Conservation (phyloP, 1,140 invertebrate genomes). For the Carcinoscorpius rotundicauda region DNA sequence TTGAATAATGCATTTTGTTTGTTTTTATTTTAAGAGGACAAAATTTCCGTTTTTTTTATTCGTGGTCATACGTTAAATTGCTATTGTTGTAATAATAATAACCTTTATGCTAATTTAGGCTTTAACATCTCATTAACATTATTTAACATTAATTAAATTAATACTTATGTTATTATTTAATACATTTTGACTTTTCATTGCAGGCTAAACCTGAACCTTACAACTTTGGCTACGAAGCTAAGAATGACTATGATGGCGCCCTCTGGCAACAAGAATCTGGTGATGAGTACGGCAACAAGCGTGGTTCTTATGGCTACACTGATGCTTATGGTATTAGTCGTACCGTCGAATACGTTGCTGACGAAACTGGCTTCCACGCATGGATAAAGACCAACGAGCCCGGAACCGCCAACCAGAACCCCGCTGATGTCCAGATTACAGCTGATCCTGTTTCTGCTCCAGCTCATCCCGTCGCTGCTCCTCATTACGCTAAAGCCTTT, state of each 20-base stretch:
- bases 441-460: slow-evolving; percentile 14
- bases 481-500: no score
- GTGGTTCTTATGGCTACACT: slow-evolving; percentile 73
- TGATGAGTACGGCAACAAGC: slow-evolving; percentile 63
- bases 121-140: no score
- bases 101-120: no score
- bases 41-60: no score
- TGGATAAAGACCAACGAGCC: slow-evolving; percentile 19
- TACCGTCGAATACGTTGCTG: slow-evolving; percentile 73
- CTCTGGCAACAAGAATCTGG: slow-evolving; percentile 46
- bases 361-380: slow-evolving; percentile 51
- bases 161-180: no score
- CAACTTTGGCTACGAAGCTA: slow-evolving; percentile 19
- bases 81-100: no score
- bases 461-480: neutral
- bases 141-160: no score
- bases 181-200: no score
- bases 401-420: slow-evolving; percentile 19
- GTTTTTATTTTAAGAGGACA: no score
- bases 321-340: slow-evolving; percentile 66
- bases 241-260: slow-evolving; percentile 13
- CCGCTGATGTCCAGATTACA: slow-evolving; percentile 16
- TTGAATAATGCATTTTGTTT: no score
- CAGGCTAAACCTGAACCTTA: slow-evolving; percentile 15
- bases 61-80: no score